These are phyloP conservation scores for Operophtera brumata DNA, from an alignment of 2,888 invertebrate genomes.

Conservation along the genomic window DNA sequence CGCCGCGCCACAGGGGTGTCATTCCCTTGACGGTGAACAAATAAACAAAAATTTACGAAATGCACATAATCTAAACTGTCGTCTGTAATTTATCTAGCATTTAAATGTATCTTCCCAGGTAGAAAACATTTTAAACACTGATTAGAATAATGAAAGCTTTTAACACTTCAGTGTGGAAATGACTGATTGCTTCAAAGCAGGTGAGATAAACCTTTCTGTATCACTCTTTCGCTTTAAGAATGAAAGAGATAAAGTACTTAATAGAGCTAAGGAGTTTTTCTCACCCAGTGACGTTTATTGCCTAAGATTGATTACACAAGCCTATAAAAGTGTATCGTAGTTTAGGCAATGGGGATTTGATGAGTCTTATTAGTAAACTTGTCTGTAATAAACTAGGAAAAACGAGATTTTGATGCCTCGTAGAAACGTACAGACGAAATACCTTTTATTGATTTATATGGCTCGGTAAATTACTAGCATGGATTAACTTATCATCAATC, in stretches of 20 bases:
- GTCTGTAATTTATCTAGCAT: constrained; percentile 22
- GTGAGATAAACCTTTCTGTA: constrained; percentile 12
- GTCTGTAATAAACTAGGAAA: neutral
- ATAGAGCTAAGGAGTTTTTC: constrained; percentile 1
- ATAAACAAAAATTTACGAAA: neutral
- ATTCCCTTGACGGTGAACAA: too few relatives aligned
- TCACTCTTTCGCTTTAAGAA: neutral
- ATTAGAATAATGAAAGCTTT: constrained; percentile 52
- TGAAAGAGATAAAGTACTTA: constrained; percentile 1
- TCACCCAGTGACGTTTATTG: constrained; percentile 56
- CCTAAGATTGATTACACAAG: constrained; percentile 45
- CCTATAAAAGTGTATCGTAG: constrained; percentile 31
- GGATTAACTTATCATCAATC: too few relatives aligned
- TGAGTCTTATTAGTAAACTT: constrained; percentile 5
- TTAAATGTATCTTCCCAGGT: constrained; percentile 37
- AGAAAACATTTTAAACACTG: constrained; percentile 25
- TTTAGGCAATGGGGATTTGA: constrained; percentile 8
- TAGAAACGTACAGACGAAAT: neutral
- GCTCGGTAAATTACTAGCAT: neutral
- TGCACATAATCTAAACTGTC: neutral
- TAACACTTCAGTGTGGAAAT: constrained; percentile 54
- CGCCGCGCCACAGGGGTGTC: too few relatives aligned
- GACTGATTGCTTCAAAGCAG: constrained; percentile 37
- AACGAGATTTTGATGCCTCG: neutral
- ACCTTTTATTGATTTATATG: neutral